phyloP scores from a whole-genome alignment of 2,888 invertebrate species.

The Trissoscelio sp. region DNA sequence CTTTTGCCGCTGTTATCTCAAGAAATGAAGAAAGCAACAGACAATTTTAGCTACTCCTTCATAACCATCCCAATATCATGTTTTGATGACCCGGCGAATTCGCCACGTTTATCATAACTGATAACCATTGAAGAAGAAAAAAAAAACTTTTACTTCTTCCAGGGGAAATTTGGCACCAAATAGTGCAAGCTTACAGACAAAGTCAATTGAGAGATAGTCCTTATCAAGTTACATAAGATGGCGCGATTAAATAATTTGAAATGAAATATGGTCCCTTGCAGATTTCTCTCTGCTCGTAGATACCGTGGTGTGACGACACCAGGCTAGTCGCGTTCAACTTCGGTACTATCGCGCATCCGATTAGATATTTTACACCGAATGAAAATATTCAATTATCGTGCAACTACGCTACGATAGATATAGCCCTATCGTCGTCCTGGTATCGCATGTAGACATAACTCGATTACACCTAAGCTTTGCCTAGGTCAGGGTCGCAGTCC shows the following conservation, averaged over 20 bases:
- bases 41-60: slow-evolving; percentile 36
- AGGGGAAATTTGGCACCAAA: slow-evolving; percentile 3
- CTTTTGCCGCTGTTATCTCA: slow-evolving; percentile 16
- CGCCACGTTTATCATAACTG: slow-evolving; percentile 25
- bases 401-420: slow-evolving; percentile 75
- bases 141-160: not conserved
- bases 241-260: slow-evolving; percentile 20
- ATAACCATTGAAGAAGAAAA: slow-evolving; percentile 9
- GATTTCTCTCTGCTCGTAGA: slow-evolving; percentile 5
- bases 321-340: slow-evolving; percentile 47
- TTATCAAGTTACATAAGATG: slow-evolving; percentile 55
- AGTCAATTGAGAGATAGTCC: slow-evolving; percentile 38
- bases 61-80: slow-evolving; percentile 43
- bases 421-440: slow-evolving; percentile 75
- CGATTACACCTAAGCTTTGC: slow-evolving; percentile 78
- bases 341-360: slow-evolving; percentile 68
- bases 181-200: slow-evolving; percentile 21
- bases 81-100: slow-evolving; percentile 57
- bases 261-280: slow-evolving; percentile 1
- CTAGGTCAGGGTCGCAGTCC: slow-evolving; percentile 79
- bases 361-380: slow-evolving; percentile 73
- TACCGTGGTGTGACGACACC: slow-evolving; percentile 46
- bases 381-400: slow-evolving; percentile 76
- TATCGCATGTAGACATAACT: slow-evolving; percentile 77
- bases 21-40: slow-evolving; percentile 28